These are phyloP conservation scores for Mungos mungo DNA, from an alignment of 2,113 vertebrate species.

Conservation along the genomic window DNA sequence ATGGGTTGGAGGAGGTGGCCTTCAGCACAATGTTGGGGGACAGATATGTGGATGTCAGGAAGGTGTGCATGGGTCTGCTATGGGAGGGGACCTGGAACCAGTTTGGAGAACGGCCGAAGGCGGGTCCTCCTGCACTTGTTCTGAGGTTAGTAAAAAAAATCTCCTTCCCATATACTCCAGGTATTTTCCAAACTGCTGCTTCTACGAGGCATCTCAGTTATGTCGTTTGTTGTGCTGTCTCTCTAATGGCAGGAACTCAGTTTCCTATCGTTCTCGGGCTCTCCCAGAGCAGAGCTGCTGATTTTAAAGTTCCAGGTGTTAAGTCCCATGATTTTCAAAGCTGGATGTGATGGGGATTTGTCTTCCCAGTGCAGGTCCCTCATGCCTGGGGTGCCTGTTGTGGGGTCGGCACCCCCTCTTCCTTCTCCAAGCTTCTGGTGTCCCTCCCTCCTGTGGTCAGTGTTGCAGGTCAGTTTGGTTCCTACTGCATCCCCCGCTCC, in stretches of 20 bases:
- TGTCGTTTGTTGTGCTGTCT: not conserved
- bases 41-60: not conserved
- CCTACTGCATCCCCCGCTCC: not conserved
- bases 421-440: not conserved
- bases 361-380: not conserved
- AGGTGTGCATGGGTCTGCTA: not conserved
- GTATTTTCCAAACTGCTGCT: not conserved
- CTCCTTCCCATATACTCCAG: not conserved
- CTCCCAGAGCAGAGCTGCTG: not conserved
- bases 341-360: not conserved
- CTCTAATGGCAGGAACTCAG: not conserved
- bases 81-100: not conserved
- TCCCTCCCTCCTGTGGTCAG: not conserved
- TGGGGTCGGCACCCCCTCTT: not conserved
- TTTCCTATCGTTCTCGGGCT: not conserved
- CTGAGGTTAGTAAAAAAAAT: not conserved
- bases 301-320: not conserved
- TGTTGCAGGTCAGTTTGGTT: not conserved
- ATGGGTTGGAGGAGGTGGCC: not conserved
- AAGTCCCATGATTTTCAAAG: not conserved
- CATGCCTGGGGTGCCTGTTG: not conserved
- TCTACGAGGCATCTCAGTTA: not conserved
- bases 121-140: not conserved
- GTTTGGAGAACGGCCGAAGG: not conserved
- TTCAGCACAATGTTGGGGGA: not conserved